Conservation (phyloP, 2,888 invertebrate genomes). For the Acronicta aceris region DNA sequence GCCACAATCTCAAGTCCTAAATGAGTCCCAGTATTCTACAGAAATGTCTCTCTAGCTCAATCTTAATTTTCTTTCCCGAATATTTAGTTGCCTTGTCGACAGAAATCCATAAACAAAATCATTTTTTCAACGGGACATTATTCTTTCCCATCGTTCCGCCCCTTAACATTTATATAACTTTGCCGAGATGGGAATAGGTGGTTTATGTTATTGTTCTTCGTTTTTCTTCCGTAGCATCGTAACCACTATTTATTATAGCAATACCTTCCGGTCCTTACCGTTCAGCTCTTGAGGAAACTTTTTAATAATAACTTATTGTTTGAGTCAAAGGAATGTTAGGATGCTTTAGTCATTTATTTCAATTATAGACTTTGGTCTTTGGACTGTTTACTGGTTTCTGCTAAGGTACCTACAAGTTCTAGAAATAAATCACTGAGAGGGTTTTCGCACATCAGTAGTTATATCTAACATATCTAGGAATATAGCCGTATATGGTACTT, state of each 20-base stretch:
- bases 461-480: too few relatives aligned
- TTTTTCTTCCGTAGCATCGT: slow-evolving; percentile 33
- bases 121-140: slow-evolving; percentile 23
- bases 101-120: background rate
- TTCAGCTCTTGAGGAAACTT: slow-evolving; percentile 35
- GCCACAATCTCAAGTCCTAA: too few relatives aligned
- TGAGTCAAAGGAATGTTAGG: background rate
- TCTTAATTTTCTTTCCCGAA: background rate
- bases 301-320: slow-evolving; percentile 42
- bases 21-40: too few relatives aligned
- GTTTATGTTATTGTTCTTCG: slow-evolving; percentile 43
- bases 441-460: too few relatives aligned
- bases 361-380: background rate
- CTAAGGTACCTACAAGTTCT: too few relatives aligned
- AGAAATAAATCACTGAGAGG: too few relatives aligned
- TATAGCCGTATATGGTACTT: too few relatives aligned
- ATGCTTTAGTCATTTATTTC: slow-evolving; percentile 5
- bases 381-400: background rate
- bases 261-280: slow-evolving; percentile 19
- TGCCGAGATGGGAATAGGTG: slow-evolving; percentile 32
- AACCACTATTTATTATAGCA: slow-evolving; percentile 45
- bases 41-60: too few relatives aligned
- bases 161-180: slow-evolving; percentile 39
- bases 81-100: background rate
- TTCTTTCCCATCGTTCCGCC: slow-evolving; percentile 5